Percentiles rank a stretch among this genome's conserved stretches.
These are phyloP conservation scores for Pangasius krempfi DNA, from an alignment of 2,797 vertebrate species.

Conservation along the genomic window DNA sequence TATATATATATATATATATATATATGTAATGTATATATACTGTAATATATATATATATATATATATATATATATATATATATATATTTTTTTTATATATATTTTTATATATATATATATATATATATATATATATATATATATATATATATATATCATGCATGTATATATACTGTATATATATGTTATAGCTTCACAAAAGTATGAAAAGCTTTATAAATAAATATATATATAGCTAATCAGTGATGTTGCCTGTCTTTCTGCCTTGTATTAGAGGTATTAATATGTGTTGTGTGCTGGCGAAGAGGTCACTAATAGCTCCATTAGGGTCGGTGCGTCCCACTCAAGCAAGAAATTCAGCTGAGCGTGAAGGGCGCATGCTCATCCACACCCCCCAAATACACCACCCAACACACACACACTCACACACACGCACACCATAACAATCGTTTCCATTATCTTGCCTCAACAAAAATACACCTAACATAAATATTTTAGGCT, in stretches of 20 bases:
- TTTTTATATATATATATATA: too few relatives aligned
- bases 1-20: not conserved
- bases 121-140: not conserved
- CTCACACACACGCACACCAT: not conserved
- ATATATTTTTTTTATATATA: not conserved
- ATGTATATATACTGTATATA: not conserved
- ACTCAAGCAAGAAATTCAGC: conserved; percentile 57
- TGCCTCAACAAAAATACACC: not conserved
- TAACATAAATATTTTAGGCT: not conserved
- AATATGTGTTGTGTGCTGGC: conserved; percentile 36
- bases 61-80: too few relatives aligned
- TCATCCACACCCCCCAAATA: not conserved
- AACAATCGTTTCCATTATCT: not conserved
- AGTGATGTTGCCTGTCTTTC: conserved; percentile 31
- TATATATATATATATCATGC: not conserved
- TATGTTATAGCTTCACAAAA: not conserved
- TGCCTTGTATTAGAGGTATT: conserved; percentile 22
- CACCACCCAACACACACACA: not conserved
- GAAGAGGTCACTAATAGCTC: conserved; percentile 53
- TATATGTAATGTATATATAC: not conserved
- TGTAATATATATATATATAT: too few relatives aligned
- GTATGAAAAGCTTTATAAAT: not conserved
- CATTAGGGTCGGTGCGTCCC: conserved; percentile 51
- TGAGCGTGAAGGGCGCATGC: conserved; percentile 50
- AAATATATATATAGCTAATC: conserved; percentile 1